Percentiles rank a stretch among this genome's conserved stretches.
Conservation (phyloP, 2,797 vertebrate genomes). For the Anolis apletophallus region DNA sequence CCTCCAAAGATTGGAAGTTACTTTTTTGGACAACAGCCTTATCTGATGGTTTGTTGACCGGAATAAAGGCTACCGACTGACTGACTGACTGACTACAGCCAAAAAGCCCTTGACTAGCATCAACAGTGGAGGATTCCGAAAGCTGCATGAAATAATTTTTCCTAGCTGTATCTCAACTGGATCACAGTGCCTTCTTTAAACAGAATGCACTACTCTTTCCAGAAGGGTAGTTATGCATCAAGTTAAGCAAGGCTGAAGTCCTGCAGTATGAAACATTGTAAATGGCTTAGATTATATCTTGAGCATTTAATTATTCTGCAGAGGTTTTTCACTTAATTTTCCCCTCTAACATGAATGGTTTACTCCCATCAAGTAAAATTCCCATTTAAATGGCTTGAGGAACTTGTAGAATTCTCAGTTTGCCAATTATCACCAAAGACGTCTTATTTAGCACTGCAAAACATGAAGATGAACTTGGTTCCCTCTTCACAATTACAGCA, state of each 20-base stretch:
- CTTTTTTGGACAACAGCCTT: too few species aligned
- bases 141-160: too few species aligned
- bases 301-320: not conserved
- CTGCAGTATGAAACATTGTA: not conserved
- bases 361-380: not conserved
- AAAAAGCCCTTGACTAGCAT: too few species aligned
- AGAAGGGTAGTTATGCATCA: not conserved
- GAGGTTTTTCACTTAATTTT: not conserved
- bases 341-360: not conserved
- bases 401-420: conserved; percentile 19
- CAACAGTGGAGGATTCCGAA: too few species aligned
- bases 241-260: not conserved
- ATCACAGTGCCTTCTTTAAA: too few species aligned
- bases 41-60: too few species aligned
- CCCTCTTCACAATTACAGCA: conserved; percentile 10
- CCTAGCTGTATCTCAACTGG: too few species aligned
- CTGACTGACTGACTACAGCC: too few species aligned
- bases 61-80: too few species aligned
- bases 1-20: too few species aligned
- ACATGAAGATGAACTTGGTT: not conserved
- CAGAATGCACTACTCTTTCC: not conserved
- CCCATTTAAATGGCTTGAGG: not conserved
- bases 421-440: not conserved
- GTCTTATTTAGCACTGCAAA: conserved; percentile 1
- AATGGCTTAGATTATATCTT: not conserved